Evolutionary conservation across 1,140 invertebrate species (phyloP).

Genomic region (Bombus ignitus): DNA sequence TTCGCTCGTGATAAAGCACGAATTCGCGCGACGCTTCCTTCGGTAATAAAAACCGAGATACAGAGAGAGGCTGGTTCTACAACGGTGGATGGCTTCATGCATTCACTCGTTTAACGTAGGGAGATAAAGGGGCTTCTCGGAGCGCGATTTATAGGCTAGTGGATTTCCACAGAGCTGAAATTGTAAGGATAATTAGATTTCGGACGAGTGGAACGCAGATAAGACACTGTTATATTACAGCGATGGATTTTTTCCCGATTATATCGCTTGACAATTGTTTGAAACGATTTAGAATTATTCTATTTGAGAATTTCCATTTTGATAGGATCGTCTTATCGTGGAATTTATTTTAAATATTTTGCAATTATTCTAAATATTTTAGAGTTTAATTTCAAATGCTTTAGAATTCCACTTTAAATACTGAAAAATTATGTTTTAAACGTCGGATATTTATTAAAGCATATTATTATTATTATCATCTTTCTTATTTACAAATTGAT

Average conservation of each 20-base stretch:
- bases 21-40: constrained; percentile 13
- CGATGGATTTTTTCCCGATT: neutral
- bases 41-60: constrained; percentile 16
- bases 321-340: no score
- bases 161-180: neutral
- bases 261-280: neutral
- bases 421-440: no score
- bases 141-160: neutral
- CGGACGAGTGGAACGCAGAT: neutral
- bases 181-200: neutral
- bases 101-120: neutral
- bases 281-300: neutral
- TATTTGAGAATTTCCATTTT: neutral
- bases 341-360: neutral
- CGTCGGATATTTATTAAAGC: no score
- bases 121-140: constrained; percentile 11
- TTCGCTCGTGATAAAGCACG: constrained; percentile 53
- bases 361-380: neutral
- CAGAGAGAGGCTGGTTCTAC: no score
- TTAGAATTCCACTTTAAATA: no score
- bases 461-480: no score
- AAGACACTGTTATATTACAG: neutral
- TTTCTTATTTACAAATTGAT: no score
- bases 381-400: neutral
- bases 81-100: neutral